Evolutionary conservation across 2,888 invertebrate species (phyloP).

Genomic region (Tiliacea citrago): DNA sequence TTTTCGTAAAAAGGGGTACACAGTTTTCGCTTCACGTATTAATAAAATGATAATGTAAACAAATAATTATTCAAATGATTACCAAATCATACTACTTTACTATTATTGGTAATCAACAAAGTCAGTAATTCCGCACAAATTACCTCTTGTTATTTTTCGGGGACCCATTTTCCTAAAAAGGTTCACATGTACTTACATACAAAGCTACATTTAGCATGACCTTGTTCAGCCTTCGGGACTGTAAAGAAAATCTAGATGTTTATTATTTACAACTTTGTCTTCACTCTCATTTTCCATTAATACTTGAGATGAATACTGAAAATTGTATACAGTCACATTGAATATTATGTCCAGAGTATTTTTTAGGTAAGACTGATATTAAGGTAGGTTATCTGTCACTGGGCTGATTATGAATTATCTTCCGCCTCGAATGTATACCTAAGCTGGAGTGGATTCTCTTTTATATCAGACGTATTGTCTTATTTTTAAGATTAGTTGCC

Average conservation of each 20-base stretch:
- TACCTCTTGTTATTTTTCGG: conserved; percentile 18
- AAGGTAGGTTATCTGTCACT: background rate
- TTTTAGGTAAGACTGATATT: background rate
- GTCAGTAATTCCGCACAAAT: too few species aligned
- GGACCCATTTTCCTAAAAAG: conserved; percentile 11
- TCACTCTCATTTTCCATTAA: background rate
- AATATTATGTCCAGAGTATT: conserved; percentile 7
- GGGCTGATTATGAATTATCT: background rate
- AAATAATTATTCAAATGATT: too few species aligned
- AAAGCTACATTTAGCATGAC: conserved; percentile 5
- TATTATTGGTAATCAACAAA: too few species aligned
- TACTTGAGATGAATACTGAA: conserved; percentile 3
- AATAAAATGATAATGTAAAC: too few species aligned
- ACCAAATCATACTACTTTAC: too few species aligned
- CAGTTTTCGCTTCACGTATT: too few species aligned
- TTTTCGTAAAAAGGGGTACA: too few species aligned
- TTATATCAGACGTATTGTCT: background rate
- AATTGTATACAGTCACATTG: background rate
- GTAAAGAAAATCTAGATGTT: conserved; percentile 14
- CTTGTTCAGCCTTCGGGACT: conserved; percentile 9
- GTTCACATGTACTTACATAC: conserved; percentile 7
- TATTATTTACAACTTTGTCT: conserved; percentile 16
- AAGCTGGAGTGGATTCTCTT: background rate
- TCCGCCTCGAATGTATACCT: background rate
- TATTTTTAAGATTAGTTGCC: background rate